Base-by-base conservation (phyloP, 2,797 vertebrate species). In the Trematomus bernacchii region DNA sequence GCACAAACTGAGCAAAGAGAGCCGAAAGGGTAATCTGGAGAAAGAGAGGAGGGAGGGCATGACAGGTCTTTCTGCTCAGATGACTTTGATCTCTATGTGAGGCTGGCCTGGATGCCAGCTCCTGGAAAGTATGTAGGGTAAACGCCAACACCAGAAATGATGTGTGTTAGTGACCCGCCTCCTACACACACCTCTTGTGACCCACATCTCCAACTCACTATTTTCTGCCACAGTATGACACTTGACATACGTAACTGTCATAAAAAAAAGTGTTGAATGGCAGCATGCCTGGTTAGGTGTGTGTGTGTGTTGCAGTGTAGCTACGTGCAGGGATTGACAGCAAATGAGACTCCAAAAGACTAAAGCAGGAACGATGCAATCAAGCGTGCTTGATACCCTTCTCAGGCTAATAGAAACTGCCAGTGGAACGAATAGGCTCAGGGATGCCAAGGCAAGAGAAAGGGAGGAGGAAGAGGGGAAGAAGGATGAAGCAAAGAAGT, bases 381-480 rank as follows among this genome's bases (percentile, higher is more conserved):
- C 90, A 92, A 85, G 83, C 91, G 51, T 91, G 82, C 68, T 80
- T 87, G 86, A 93, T 89, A 90, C 78, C 88, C 85, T 92, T 88
- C 84, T 91, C 87, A 70, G 82, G 68, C 91, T 92, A 93, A 94
- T 91, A 92, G 91, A 88, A 93, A 90, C 76, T 88, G 91, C 92
- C 92, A 92, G 89, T 90, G 92, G 90, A 94, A 93, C 88, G 73
- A 91, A 93, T 91, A 85, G 76, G 91, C 87, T 91, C 86, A 80
- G 80, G 76, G 77, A 86, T 44, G 83, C 80, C 60, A 69, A 21
- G 75, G 82, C 54, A 61, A 62, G 67, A 75, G 76, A 79, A 78
- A 73, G 47, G 37, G 59, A 23, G 33, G 67, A 71, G 67, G 64
- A 62, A 65, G 44, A 62, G 58, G 27, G 16, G 40, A 46, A 47